Base-by-base conservation (phyloP, 2,888 invertebrate species). In the Aphidius colemani region DNA sequence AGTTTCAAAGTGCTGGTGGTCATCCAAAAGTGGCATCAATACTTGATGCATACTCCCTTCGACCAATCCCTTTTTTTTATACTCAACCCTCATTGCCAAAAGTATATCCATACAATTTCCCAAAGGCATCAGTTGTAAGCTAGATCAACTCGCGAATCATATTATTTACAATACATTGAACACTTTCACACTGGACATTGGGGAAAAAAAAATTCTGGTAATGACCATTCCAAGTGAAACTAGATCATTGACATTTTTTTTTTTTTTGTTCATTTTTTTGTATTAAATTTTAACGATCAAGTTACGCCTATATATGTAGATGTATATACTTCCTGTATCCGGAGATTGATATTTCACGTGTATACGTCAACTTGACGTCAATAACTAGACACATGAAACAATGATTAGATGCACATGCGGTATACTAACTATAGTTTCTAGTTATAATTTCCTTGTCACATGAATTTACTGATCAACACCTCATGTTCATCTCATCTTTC, bases 161-260 rank as follows among this genome's bases (percentile, higher is more conserved):
- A 79, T 79, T 80, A 81, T 80, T 80, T 77, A 75, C 79, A 76
- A 79, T 75, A 81, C 81, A 80, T 79, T 78, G 78, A 78, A 72
- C 77, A 75, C 77, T 78, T 76, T 80, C 72, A 74, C 70, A 74
- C 73, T 69, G 72, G 69, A 72, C 72, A 71, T 30, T 68, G 69
- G 66, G 70, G 67, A 72, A 72, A 30, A 30, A 30, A 30, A 30
- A 5, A 72, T 72, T 46, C 72, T 64, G 69, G 66, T 64, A 72
- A 70, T 69, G 69, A 69, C 66, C 70, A 69, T 49, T 49, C 45
- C 13, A 67, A 67, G 64, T 66, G 59, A 43, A 49, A 60, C 44
- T 45, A 65, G 44, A 56, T 58, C 61, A 55, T 13, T 43, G 56
- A 13, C 44, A 7, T 40, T 7, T 49, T n/a, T 8, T 48, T 58